Evolutionary conservation across 2,113 vertebrate genomes (phyloP).

Genomic region (Circaetus gallicus): DNA sequence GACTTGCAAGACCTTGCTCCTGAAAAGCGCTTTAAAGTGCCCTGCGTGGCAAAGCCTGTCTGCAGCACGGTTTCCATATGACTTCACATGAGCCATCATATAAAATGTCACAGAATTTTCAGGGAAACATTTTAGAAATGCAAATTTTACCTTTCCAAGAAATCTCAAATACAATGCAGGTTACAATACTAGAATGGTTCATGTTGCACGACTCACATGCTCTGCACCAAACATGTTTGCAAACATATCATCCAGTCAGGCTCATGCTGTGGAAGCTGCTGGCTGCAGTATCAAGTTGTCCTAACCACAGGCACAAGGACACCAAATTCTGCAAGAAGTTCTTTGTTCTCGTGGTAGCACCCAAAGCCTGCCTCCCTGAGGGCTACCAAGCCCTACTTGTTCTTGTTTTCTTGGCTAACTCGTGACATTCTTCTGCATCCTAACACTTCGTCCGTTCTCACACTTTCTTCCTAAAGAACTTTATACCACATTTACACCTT

Average conservation of each 20-base stretch:
- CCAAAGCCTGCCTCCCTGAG: background rate
- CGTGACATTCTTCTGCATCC: background rate
- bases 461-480: background rate
- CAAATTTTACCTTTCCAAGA: background rate
- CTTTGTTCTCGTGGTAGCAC: background rate
- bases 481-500: background rate
- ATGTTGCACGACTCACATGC: rapidly evolving
- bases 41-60: background rate
- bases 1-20: background rate
- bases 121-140: background rate
- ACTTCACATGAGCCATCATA: background rate
- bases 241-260: background rate
- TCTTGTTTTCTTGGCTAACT: background rate
- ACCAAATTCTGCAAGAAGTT: background rate
- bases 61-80: background rate
- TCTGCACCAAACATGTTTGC: background rate
- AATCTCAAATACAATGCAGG: background rate
- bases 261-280: background rate
- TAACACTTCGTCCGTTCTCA: rapidly evolving
- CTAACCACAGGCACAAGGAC: background rate
- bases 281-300: background rate
- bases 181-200: background rate
- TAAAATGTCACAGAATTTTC: background rate
- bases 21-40: background rate
- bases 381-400: background rate